These are phyloP conservation scores for Steatornis caripensis DNA, from an alignment of 2,113 vertebrate genomes.

Conservation along the genomic window DNA sequence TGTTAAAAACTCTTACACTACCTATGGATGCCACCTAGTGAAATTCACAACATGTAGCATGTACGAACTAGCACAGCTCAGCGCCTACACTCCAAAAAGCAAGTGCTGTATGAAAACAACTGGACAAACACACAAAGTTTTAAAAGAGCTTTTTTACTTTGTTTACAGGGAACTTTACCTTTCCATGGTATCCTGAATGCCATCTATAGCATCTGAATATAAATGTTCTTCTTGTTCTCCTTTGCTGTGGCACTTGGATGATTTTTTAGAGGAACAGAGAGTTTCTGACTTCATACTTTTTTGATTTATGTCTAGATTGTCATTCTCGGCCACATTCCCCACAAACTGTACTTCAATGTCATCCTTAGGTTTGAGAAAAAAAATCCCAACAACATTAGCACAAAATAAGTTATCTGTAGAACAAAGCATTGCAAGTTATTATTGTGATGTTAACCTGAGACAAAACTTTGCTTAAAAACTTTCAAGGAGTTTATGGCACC, in stretches of 20 bases:
- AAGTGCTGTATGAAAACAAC: neutral
- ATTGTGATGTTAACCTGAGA: neutral
- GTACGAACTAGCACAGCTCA: neutral
- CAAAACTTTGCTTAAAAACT: neutral
- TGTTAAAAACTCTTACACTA: neutral
- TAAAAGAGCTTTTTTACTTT: neutral
- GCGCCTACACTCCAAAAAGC: neutral
- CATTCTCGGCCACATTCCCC: neutral
- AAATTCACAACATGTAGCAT: neutral
- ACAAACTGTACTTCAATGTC: neutral
- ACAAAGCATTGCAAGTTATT: neutral
- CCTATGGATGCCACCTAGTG: constrained; percentile 29
- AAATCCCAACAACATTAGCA: neutral
- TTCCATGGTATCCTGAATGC: neutral
- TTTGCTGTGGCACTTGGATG: neutral
- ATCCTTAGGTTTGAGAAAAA: constrained; percentile 38
- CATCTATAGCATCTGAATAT: neutral
- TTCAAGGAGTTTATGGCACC: neutral
- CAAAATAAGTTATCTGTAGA: neutral
- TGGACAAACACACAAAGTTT: neutral
- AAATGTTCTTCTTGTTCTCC: neutral
- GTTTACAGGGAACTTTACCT: constrained; percentile 48
- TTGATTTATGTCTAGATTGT: neutral
- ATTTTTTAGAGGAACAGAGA: neutral
- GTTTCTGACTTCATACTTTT: neutral